Base-by-base conservation (phyloP, 2,797 vertebrate genomes). In the Emys orbicularis region DNA sequence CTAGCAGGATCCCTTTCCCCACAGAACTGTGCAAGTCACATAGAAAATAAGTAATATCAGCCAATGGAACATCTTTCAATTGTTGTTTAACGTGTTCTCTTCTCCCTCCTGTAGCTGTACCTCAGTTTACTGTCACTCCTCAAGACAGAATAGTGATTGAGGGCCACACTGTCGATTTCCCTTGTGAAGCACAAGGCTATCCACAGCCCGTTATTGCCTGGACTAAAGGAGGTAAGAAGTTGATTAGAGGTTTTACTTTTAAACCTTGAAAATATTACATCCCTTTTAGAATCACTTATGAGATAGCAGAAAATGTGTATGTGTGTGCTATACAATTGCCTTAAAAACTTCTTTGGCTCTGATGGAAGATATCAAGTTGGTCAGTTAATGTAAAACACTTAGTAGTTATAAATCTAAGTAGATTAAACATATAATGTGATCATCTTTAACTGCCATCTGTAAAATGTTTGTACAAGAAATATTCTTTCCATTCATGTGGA, bases 141-240 rank as follows among this genome's bases (percentile, higher is more conserved):
- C 99, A 99, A 98, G 99, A 99, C 97, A 99, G 99, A 98, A 98
- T 98, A 2, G 99, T 99, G 65, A 98, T 99, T 57, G 99, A 99
- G 91, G 99, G 99, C 11, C 99, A 99, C 96, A 99, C 99, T 0
- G 99, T 99, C 34, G 99, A 99, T 90, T 99, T 99, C 84, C 98
- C 98, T 65, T 99, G 99, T 80, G 99, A 99, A 96, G 99, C 99
- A 0, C 99, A 98, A 19, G 99, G 99, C 23, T 98, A 99, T 96
- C 99, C 99, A 0, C 98, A 99, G 83, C 99, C 99, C 0, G 99
- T 99, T 96, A 99, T 99, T 47, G 99, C 99, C 74, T 99, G 99
- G 99, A 99, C 99, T 4, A 99, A 99, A 83, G 99, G 99, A 93
- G 99, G 99, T 99, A 97, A 96, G 97, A 83, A 49, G 34, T 4